These are phyloP conservation scores for Nemotelus pantherinus DNA, from an alignment of 2,888 invertebrate genomes.

Conservation along the genomic window DNA sequence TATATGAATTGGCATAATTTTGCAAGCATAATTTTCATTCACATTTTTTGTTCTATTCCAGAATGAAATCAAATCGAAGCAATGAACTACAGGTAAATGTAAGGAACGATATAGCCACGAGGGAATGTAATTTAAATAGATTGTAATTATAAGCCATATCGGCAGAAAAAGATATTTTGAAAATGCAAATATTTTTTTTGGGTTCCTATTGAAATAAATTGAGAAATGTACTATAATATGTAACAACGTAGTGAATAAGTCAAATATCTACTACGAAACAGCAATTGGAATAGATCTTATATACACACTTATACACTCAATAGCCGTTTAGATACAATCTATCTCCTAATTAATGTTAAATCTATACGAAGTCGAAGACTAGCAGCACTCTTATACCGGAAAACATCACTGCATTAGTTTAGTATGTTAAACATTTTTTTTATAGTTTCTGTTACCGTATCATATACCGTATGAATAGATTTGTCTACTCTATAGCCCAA, in stretches of 20 bases:
- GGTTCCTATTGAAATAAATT: slow-evolving; percentile 47
- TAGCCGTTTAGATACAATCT: slow-evolving; percentile 25
- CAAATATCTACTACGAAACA: slow-evolving; percentile 17
- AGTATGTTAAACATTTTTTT: slow-evolving; percentile 1
- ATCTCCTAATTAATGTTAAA: slow-evolving; percentile 13
- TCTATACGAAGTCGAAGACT: neutral
- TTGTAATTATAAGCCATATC: slow-evolving; percentile 21
- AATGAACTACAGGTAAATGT: slow-evolving; percentile 50
- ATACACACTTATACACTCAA: neutral
- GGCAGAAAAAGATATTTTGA: slow-evolving; percentile 40
- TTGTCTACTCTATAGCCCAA: neutral
- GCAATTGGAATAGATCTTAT: slow-evolving; percentile 16
- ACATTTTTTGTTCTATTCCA: slow-evolving; percentile 44
- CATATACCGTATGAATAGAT: neutral
- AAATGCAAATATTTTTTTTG: slow-evolving; percentile 44
- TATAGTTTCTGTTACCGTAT: slow-evolving; percentile 4
- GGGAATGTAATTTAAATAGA: slow-evolving; percentile 22
- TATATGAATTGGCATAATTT: no score
- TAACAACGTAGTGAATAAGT: slow-evolving; percentile 34
- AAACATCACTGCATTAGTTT: slow-evolving; percentile 22
- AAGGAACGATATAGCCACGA: slow-evolving; percentile 19
- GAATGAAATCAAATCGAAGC: slow-evolving; percentile 51
- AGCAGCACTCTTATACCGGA: slow-evolving; percentile 35
- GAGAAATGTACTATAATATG: slow-evolving; percentile 30
- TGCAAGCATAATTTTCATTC: neutral